Evolutionary conservation across 1,140 invertebrate species (phyloP), one percentile per base, ranked within the genome.

Genomic region (Drosophila virilis): DNA sequence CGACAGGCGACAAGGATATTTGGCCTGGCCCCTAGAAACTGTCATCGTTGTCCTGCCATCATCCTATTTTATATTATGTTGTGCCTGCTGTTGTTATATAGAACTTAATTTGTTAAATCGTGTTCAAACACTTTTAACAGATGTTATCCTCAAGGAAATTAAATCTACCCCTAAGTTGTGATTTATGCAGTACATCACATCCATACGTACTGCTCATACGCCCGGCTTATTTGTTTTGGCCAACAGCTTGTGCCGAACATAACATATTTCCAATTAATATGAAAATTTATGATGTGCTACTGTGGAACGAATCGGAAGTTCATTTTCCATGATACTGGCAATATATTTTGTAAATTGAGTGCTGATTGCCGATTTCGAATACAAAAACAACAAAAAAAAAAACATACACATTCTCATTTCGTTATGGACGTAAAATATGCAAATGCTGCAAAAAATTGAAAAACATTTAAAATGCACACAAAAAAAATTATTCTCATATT

Each of bases 121-220:
- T 80, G 65, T 84, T 45, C 69, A 78, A 83, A 79, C 80, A 79
- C 80, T 71, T 61, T 77, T 51, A 78, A 86, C 82, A 86, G 78
- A 85, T 86, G 74, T 86, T 85, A 85, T 86, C 82, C 78, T 76
- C 46, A 55, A 81, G 78, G 75, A 85, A 85, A 86, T 85, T 73
- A 81, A 73, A 72, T 66, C 42, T 28, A 38, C 22, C 35, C 6
- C 32, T 32, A 43, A 50, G 45, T 66, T 46, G 17, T 68, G 50
- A 70, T 70, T 64, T 70, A 70, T 70, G 28, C 28, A 15, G 22
- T 32, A 13, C 12, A 50, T 50, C 46, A 17, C 8, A 2, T 8
- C 2, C 37, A 10, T 3, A 45, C 22, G 22, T 22, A 22, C 22
- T 37, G 17, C 38, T 48, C 17, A 13, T 35, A 46, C 40, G 58